Conservation (phyloP, 2,797 vertebrate species). For the Erithacus rubecula region DNA sequence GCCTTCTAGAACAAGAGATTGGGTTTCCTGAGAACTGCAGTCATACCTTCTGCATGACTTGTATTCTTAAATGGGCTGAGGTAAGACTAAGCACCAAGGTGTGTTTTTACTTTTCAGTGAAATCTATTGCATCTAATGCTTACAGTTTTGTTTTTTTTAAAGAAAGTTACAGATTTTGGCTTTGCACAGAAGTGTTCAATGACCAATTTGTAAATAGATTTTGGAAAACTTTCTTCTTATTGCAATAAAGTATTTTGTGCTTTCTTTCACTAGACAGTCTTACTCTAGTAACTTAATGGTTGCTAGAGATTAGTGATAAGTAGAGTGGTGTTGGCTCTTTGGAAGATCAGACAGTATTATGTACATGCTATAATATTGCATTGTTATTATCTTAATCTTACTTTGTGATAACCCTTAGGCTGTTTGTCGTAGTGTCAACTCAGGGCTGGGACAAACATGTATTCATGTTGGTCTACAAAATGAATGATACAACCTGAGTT, state of each 20-base stretch:
- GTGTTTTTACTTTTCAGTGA: neutral
- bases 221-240: neutral
- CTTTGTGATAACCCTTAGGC: neutral
- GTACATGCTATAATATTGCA: neutral
- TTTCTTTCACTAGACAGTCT: neutral
- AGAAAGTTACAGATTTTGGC: neutral
- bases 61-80: slow-evolving; percentile 96
- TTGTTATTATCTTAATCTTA: neutral
- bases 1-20: slow-evolving; percentile 81
- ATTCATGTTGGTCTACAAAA: neutral
- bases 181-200: neutral
- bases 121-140: neutral
- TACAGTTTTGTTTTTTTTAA: neutral
- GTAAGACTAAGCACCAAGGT: slow-evolving; percentile 72
- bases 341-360: neutral
- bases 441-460: neutral
- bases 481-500: neutral
- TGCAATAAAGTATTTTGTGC: neutral
- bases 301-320: neutral
- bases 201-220: neutral
- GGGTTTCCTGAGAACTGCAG: slow-evolving; percentile 91
- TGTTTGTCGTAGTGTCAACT: neutral
- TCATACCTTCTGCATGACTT: slow-evolving; percentile 92
- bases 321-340: neutral
- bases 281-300: neutral